Percentiles rank a stretch among this genome's conserved stretches.
Evolutionary conservation across 2,797 vertebrate genomes (phyloP).

Genomic region (Xiphorhynchus erythropygius): DNA sequence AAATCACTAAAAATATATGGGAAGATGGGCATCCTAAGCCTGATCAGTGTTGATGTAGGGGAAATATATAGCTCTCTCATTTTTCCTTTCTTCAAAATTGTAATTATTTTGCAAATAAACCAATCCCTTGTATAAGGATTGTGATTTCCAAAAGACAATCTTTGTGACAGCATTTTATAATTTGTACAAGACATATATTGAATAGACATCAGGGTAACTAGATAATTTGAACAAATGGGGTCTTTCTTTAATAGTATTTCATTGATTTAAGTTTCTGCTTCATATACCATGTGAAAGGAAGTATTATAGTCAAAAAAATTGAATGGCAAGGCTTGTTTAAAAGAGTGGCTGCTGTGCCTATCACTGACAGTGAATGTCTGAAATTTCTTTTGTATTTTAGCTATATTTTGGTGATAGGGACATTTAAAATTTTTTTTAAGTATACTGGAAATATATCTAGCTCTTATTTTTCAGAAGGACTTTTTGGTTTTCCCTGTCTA

Average conservation of each 20-base stretch:
- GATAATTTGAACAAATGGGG: neutral
- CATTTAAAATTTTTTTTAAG: neutral
- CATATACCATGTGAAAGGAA: neutral
- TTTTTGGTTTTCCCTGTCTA: neutral
- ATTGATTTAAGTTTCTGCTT: neutral
- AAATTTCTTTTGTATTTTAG: neutral
- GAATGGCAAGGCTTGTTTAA: neutral
- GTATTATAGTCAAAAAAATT: neutral
- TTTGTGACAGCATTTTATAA: neutral
- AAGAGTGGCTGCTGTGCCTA: neutral
- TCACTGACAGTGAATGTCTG: neutral
- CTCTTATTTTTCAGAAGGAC: neutral
- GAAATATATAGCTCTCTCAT: neutral
- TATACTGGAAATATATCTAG: neutral
- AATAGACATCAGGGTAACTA: neutral
- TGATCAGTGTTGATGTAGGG: neutral
- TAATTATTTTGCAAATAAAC: neutral
- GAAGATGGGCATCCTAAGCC: neutral
- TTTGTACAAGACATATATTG: neutral
- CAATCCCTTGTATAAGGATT: neutral
- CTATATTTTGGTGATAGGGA: neutral
- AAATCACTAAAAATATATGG: neutral
- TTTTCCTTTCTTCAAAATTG: neutral
- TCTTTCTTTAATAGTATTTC: neutral
- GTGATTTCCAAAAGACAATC: neutral